Evolutionary conservation across 2,797 vertebrate species (phyloP), one percentile per base, ranked within the genome.

Genomic region (Rhynchotus rufescens): DNA sequence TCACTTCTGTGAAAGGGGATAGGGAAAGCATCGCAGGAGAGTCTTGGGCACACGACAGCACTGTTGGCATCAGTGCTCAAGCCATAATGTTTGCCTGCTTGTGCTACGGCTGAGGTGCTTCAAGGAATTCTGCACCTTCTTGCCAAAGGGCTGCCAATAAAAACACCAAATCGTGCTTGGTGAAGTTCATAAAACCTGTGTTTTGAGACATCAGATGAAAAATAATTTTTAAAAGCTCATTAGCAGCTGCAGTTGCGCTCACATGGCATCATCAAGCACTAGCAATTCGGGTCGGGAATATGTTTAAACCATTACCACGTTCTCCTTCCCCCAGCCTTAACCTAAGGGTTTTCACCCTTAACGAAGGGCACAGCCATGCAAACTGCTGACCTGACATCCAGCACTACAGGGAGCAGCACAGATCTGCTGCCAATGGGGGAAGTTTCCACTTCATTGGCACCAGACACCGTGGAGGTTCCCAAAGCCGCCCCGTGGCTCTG

Each of bases 321-420:
- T 74, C 40, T 88, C 42, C n/a, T 62, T 7, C 17, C 25, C 21
- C 22, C 15, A 28, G 61, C 44, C 12, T 0, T 0, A 71, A n/a
- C n/a, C n/a, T n/a, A n/a, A n/a, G n/a, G 59, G 34, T 36, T 60
- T 73, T 68, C 56, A 61, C 15, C 40, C 52, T 56, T 44, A 76
- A 4, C 20, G 52, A 8, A 1, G 23, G 56, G 68, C 36, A 52
- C 21, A 81, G 52, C n/a, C 38, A 12, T 15, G 7, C 0, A 0
- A 87, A 62, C 34, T 82, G 69, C 69, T 80, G 80, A 45, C 2
- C 21, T 21, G 59, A 62, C 26, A 14, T 8, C 9, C 36, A 65
- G 49, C 74, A 84, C 59, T 83, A 4, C 1, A 10, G 51, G 69
- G 65, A 54, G 44, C 12, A 25, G 22, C 49, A 30, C 32, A 42